Percentiles rank a stretch among this genome's conserved stretches.
phyloP scores from a whole-genome alignment of 2,888 invertebrate species.

The Pristionchus entomophagus region DNA sequence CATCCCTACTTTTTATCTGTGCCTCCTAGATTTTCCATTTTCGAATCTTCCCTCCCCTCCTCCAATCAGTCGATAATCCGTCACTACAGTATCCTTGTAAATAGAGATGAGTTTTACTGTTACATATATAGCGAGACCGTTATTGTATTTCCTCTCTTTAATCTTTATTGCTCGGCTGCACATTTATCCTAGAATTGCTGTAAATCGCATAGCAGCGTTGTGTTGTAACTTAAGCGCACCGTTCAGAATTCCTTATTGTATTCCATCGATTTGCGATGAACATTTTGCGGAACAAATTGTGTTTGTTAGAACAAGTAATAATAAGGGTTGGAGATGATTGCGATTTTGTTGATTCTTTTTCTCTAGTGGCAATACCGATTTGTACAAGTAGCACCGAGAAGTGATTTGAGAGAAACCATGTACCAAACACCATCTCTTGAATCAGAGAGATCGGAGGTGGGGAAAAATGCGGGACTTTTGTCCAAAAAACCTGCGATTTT shows the following conservation, averaged over 20 bases:
- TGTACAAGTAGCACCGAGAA: no score
- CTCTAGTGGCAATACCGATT: no score
- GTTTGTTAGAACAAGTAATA: background rate
- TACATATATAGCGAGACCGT: background rate
- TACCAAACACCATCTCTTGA: no score
- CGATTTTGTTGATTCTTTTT: no score
- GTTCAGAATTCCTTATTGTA: background rate
- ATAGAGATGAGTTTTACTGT: background rate
- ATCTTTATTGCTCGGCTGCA: constrained; percentile 6
- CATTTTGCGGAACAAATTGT: background rate
- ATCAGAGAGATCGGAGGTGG: no score
- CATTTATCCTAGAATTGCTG: background rate
- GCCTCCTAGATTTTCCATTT: constrained; percentile 14
- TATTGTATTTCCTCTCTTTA: background rate
- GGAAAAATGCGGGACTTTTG: no score
- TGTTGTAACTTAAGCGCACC: constrained; percentile 1
- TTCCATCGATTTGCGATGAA: background rate
- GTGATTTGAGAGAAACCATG: no score
- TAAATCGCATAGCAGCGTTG: background rate
- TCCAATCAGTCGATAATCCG: background rate
- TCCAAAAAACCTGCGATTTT: no score
- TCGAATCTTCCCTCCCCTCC: background rate
- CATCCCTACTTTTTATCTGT: background rate
- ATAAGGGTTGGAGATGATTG: no score
- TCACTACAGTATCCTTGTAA: constrained; percentile 31